phyloP scores from a whole-genome alignment of 1,140 invertebrate genomes.

The Diorhabda carinulata region DNA sequence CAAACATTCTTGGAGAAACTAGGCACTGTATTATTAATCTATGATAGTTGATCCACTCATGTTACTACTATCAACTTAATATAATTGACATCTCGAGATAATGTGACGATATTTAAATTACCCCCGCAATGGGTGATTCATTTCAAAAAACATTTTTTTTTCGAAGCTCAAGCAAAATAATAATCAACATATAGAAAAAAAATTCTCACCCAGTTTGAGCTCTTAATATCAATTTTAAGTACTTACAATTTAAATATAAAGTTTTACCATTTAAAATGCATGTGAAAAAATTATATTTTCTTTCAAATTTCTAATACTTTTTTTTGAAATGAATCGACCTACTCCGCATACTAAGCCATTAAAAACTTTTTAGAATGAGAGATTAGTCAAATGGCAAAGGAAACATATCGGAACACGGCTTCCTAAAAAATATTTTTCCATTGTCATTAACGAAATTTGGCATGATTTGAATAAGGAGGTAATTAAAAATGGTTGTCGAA shows the following conservation, averaged over 20 bases:
- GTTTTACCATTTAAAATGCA: too few species aligned
- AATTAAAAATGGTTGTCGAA: slow-evolving; percentile 4
- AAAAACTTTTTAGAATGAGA: slow-evolving; percentile 17
- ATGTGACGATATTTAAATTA: slow-evolving; percentile 40
- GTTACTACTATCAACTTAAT: slow-evolving; percentile 32
- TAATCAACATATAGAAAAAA: too few species aligned
- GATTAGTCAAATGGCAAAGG: slow-evolving; percentile 8
- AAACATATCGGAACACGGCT: slow-evolving; percentile 1
- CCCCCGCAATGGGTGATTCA: slow-evolving; percentile 31
- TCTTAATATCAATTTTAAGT: too few species aligned
- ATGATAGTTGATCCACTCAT: slow-evolving; percentile 44
- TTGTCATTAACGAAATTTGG: slow-evolving; percentile 4
- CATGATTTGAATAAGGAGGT: neutral
- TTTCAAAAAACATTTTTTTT: too few species aligned
- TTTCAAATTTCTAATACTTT: slow-evolving; percentile 28
- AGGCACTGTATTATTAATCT: slow-evolving; percentile 33
- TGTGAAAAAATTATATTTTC: too few species aligned
- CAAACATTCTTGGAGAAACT: slow-evolving; percentile 34
- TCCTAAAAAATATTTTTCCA: slow-evolving; percentile 11
- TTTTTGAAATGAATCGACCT: slow-evolving; percentile 43
- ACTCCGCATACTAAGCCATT: slow-evolving; percentile 21
- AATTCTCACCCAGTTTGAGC: too few species aligned
- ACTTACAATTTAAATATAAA: too few species aligned
- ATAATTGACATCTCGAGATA: slow-evolving; percentile 19
- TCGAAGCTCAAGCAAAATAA: too few species aligned